Evolutionary conservation across 2,888 invertebrate species (phyloP), one percentile per base, ranked within the genome.

Genomic region (Eupithecia dodoneata): DNA sequence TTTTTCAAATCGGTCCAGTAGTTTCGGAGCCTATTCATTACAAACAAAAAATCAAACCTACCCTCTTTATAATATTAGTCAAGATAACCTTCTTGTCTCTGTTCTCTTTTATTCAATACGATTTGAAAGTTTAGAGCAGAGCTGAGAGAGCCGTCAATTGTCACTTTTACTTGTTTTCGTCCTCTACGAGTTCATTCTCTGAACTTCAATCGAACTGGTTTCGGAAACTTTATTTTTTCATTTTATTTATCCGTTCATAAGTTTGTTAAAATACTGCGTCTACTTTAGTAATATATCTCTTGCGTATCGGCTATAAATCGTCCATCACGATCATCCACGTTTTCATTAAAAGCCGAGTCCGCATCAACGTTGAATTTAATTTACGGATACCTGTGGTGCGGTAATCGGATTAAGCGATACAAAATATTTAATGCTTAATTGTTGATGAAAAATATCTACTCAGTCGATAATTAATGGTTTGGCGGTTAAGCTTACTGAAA

Each of bases 261-360:
- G 47, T 13, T 52, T 4, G 7, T 4, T 55, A n/a, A 55, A 55
- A 55, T 55, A 55, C n/a, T 7, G 7, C 55, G 2, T 55, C n/a
- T n/a, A n/a, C 3, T 55, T 5, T 4, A 63, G 18, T 30, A 0
- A 30, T 59, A 59, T 18, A 4, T 63, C 9, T 63, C 12, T 10
- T 30, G 1, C 0, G 0, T 18, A 69, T n/a, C n/a, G n/a, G 12
- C 15, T 10, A 44, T 44, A 69, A 69, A 69, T 69, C 44, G 10
- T 44, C 9, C 67, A 69, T 69, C 44, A 69, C 67, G 67, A 49
- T 47, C n/a, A 69, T 47, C 71, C 70, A 55, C 70, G 69, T 75
- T 75, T 75, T 77, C 72, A 77, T 75, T 77, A 75, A 72, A 45
- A 49, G 59, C 72, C 67, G 52, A 69, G 49, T 72, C 44, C 30